phyloP scores from a whole-genome alignment of 2,797 vertebrate species.

The Emydoidea blandingii region DNA sequence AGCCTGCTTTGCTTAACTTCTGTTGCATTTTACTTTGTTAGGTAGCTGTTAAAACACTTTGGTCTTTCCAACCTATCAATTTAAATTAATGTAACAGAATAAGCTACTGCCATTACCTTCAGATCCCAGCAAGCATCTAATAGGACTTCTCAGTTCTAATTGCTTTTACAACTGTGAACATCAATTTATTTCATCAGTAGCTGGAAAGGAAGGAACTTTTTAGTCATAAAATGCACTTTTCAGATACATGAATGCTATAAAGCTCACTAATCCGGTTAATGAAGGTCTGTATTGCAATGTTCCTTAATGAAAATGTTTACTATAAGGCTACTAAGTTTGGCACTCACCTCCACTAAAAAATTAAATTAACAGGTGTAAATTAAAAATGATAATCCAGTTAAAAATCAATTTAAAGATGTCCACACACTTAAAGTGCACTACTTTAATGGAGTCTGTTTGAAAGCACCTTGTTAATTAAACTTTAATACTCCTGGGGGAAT shows the following conservation, averaged over 20 bases:
- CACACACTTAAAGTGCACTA: background rate
- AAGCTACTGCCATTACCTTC: background rate
- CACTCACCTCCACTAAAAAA: background rate
- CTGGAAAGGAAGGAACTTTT: conserved; percentile 2
- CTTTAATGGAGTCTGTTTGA: background rate
- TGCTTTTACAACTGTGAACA: conserved; percentile 42
- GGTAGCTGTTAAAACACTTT: conserved; percentile 6
- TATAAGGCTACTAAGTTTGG: background rate
- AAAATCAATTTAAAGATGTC: background rate
- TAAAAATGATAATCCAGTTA: background rate
- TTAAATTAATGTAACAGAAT: conserved; percentile 8
- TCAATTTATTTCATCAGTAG: conserved; percentile 21
- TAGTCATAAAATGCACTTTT: background rate
- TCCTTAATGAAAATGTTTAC: background rate
- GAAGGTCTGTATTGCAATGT: accelerated
- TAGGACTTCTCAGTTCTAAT: background rate
- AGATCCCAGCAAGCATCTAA: conserved; percentile 19
- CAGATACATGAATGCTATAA: background rate
- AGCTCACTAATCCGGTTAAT: background rate
- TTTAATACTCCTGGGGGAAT: background rate
- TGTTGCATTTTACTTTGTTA: background rate
- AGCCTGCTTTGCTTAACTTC: conserved; percentile 19
- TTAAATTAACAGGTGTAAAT: background rate
- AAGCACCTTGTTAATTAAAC: background rate
- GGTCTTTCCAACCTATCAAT: conserved; percentile 12